These are phyloP conservation scores for Ectemnius continuus DNA, from an alignment of 2,888 invertebrate species.

Conservation along the genomic window DNA sequence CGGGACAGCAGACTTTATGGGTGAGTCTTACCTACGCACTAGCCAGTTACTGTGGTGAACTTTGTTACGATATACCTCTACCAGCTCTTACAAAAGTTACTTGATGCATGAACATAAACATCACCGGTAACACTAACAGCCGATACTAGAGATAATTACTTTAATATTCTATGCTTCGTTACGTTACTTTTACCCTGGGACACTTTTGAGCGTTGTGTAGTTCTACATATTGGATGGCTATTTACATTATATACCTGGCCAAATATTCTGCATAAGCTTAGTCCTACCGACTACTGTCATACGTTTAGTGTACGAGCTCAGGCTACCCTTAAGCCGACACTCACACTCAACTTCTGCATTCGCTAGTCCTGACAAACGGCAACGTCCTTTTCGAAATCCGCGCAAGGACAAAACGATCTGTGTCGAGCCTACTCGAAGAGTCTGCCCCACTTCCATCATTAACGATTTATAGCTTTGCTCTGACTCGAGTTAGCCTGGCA, in stretches of 20 bases:
- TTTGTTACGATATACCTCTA: slow-evolving; percentile 64
- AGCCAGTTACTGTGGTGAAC: slow-evolving; percentile 66
- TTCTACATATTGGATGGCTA: slow-evolving; percentile 6
- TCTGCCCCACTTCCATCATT: too few species aligned
- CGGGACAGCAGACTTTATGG: slow-evolving; percentile 94
- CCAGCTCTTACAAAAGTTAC: slow-evolving; percentile 28
- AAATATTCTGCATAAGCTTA: slow-evolving; percentile 3
- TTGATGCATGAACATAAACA: slow-evolving; percentile 64
- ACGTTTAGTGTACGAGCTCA: not conserved
- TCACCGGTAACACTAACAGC: slow-evolving; percentile 53
- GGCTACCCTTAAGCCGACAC: not conserved
- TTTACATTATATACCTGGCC: not conserved
- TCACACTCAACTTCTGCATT: not conserved
- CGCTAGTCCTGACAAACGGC: not conserved
- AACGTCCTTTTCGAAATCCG: too few species aligned
- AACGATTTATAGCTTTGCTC: too few species aligned
- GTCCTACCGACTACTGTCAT: not conserved
- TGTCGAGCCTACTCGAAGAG: too few species aligned
- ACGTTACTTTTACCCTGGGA: not conserved
- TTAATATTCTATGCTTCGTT: slow-evolving; percentile 42
- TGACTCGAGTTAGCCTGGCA: slow-evolving; percentile 49
- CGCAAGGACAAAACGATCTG: too few species aligned
- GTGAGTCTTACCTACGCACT: slow-evolving; percentile 78
- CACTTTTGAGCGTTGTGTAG: slow-evolving; percentile 6
- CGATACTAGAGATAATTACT: slow-evolving; percentile 59